A percentile compares a stretch with the other conserved stretches of the same genome.
phyloP scores from a whole-genome alignment of 2,797 vertebrate genomes.

The Coracias cyanogaster region DNA sequence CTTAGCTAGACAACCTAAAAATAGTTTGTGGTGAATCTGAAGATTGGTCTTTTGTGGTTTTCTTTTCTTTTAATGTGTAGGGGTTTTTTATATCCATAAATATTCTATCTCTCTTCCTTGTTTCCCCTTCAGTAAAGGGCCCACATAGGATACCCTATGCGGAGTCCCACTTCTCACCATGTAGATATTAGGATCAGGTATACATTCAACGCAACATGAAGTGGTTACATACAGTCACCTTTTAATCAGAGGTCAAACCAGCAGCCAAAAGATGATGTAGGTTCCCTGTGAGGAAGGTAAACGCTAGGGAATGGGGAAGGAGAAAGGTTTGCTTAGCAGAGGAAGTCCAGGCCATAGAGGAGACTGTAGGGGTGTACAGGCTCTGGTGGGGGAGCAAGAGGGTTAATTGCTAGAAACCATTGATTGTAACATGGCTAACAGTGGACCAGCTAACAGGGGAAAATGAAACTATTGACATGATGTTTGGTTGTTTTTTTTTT shows the following conservation, averaged over 20 bases:
- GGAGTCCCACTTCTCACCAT: accelerated
- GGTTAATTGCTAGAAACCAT: neutral
- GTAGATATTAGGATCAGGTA: neutral
- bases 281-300: neutral
- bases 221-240: neutral
- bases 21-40: neutral
- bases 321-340: neutral
- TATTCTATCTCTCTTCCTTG: neutral
- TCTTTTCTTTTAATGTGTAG: neutral
- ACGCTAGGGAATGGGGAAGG: neutral
- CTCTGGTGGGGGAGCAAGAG: neutral
- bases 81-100: neutral
- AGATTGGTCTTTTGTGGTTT: neutral
- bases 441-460: neutral
- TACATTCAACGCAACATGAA: neutral
- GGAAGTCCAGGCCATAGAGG: neutral
- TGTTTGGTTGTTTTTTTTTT: neutral
- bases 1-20: conserved; percentile 21
- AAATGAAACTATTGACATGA: neutral
- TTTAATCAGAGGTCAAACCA: neutral
- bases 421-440: neutral
- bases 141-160: neutral
- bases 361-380: neutral
- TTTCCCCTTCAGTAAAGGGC: neutral
- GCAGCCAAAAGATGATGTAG: neutral